Evolutionary conservation across 92 coral and sea anemone genomes (phyloP), one percentile per base, ranked within the genome.

Genomic region (Ricordea florida): DNA sequence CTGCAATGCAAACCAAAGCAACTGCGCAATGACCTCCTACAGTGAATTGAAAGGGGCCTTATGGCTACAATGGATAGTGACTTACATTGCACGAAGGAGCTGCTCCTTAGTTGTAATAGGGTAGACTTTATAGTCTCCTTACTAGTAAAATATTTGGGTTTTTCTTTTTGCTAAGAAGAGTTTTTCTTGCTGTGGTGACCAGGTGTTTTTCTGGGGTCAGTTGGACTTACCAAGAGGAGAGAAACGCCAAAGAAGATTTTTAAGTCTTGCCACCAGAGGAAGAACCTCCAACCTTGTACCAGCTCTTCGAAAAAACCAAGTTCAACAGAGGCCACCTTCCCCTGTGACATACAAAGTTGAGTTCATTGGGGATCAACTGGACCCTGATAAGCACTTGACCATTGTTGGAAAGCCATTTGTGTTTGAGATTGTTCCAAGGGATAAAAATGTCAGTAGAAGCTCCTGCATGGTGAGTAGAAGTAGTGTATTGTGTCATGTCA

Each of bases 121-220:
- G n/a, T n/a, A n/a, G n/a, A n/a, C n/a, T n/a, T n/a, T n/a, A n/a
- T n/a, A n/a, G n/a, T n/a, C n/a, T n/a, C n/a, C n/a, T n/a, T n/a
- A n/a, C n/a, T n/a, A n/a, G n/a, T n/a, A n/a, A n/a, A n/a, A 33
- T 24, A 5, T 2, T n/a, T 38, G 8, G n/a, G 0, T 60, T 3
- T 60, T 1, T 25, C 22, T 41, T 32, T 3, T 22, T 13, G n/a
- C 13, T 7, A 21, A 10, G 23, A 18, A 64, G 34, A 27, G 21
- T 79, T 35, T 34, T 47, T 15, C 49, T 49, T 62, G 27, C 32
- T 7, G 43, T n/a, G n/a, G n/a, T n/a, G n/a, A n/a, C n/a, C 43
- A 88, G 93, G 93, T 83, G 38, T 88, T 66, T 72, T 88, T 88
- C 74, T 88, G 93, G 89, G 93, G 93, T 9, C 93, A 88, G 76